Conservation (phyloP, 2,888 invertebrate genomes). For the Azorinus chamasolen region DNA sequence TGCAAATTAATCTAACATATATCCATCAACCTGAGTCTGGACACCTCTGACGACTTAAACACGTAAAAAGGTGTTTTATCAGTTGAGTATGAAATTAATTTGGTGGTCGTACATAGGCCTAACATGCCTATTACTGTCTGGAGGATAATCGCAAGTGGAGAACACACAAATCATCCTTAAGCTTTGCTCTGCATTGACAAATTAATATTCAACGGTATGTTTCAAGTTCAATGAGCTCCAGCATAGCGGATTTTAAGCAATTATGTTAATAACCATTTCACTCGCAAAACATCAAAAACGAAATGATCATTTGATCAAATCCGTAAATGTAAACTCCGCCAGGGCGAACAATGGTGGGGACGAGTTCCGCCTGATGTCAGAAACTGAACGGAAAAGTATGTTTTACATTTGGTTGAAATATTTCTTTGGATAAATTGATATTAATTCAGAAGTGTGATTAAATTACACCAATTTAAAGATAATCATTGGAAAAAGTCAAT, state of each 20-base stretch:
- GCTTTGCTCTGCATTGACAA: slow-evolving; percentile 10
- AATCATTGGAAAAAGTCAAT: slow-evolving; percentile 9
- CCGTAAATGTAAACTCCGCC: slow-evolving; percentile 6
- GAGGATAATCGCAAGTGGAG: too few species aligned
- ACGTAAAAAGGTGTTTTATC: too few species aligned
- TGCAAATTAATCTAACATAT: too few species aligned
- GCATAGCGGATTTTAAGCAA: slow-evolving; percentile 21
- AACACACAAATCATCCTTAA: too few species aligned
- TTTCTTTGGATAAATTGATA: slow-evolving; percentile 1
- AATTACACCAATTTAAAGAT: slow-evolving; percentile 10
- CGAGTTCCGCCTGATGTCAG: not conserved
- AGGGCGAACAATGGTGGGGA: not conserved
- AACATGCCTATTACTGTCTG: too few species aligned
- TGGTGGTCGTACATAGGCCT: too few species aligned
- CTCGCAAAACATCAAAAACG: slow-evolving; percentile 1
- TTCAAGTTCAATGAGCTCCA: slow-evolving; percentile 13
- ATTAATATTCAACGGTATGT: slow-evolving; percentile 38
- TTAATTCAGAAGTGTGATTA: slow-evolving; percentile 12
- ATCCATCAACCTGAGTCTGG: too few species aligned
- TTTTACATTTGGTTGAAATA: slow-evolving; percentile 10
- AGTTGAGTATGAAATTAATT: too few species aligned
- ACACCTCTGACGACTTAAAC: too few species aligned
- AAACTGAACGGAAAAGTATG: slow-evolving; percentile 8
- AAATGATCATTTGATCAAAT: slow-evolving; percentile 6
- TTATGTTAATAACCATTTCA: slow-evolving; percentile 28